A percentile compares a stretch with the other conserved stretches of the same genome.
These are phyloP conservation scores for Caenorhabditis sp. DNA, from an alignment of 2,888 invertebrate genomes.

Conservation along the genomic window DNA sequence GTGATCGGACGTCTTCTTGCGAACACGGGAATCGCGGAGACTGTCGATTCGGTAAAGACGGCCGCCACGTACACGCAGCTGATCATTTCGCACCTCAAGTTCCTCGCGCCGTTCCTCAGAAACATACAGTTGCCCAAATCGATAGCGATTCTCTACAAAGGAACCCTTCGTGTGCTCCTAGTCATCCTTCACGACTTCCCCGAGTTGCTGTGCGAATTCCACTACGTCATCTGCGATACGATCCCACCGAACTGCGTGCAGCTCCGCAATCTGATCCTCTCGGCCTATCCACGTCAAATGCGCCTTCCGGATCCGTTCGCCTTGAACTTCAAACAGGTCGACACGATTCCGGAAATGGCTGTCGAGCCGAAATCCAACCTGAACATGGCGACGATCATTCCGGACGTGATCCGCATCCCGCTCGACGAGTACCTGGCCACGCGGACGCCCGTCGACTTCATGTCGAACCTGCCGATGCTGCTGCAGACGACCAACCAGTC, in stretches of 20 bases:
- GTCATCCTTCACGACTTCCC: conserved; percentile 98
- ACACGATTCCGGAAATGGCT: conserved; percentile 77
- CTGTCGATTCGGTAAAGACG: conserved; percentile 63
- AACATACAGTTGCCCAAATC: conserved; percentile 96
- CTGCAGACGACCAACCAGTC: conserved; percentile 82
- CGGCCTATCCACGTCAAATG: conserved; percentile 98
- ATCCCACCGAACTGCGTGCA: conserved; percentile 99
- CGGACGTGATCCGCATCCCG: conserved; percentile 82
- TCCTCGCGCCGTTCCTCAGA: conserved; percentile 94
- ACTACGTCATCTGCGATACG: conserved; percentile 98
- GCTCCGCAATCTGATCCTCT: conserved; percentile 96
- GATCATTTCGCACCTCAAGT: conserved; percentile 94
- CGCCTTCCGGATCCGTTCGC: conserved; percentile 98
- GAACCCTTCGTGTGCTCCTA: conserved; percentile 87
- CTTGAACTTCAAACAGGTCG: conserved; percentile 87
- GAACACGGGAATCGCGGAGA: conserved; percentile 59
- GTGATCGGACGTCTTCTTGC: conserved; percentile 69
- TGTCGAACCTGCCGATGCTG: conserved; percentile 80
- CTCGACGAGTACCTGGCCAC: conserved; percentile 94
- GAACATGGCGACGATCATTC: conserved; percentile 73
- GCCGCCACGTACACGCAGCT: conserved; percentile 91
- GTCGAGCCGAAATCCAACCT: conserved; percentile 75
- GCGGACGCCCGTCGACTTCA: conserved; percentile 80
- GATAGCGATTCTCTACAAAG: conserved; percentile 94
- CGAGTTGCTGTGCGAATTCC: conserved; percentile 98